Evolutionary conservation across 2,888 invertebrate genomes (phyloP).

Genomic region (Dusona sp.): DNA sequence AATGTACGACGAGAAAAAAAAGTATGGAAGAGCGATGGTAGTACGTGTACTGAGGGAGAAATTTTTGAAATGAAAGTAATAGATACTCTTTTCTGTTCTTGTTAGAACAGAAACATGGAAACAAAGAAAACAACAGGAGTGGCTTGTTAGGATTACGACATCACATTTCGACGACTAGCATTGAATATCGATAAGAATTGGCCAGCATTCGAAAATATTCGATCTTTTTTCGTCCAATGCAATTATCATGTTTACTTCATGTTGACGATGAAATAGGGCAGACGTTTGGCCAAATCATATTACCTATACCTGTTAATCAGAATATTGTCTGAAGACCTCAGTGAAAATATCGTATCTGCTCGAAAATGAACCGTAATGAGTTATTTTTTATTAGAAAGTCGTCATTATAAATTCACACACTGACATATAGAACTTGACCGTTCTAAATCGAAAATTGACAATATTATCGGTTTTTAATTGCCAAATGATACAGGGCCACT

Average conservation of each 20-base stretch:
- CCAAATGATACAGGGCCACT: background rate
- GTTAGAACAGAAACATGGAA: background rate
- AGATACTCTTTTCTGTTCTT: conserved; percentile 15
- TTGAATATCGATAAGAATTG: background rate
- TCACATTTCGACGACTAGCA: background rate
- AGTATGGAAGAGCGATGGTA: conserved; percentile 28
- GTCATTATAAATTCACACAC: background rate
- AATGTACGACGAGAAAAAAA: conserved; percentile 38
- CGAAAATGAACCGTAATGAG: background rate
- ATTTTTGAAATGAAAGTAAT: conserved; percentile 21
- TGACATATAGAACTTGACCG: no score
- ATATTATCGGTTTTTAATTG: background rate
- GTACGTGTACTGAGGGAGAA: conserved; percentile 11
- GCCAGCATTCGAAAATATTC: background rate
- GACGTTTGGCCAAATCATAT: background rate
- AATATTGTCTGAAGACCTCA: background rate
- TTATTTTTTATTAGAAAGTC: background rate
- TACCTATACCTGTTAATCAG: background rate
- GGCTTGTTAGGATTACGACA: background rate
- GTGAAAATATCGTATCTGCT: background rate
- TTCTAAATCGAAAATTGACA: background rate
- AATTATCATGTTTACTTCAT: background rate
- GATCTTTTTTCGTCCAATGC: background rate
- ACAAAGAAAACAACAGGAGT: background rate
- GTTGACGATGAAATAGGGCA: background rate